Evolutionary conservation across 2,888 invertebrate genomes (phyloP), one percentile per base, ranked within the genome.

Genomic region (Geophilus truncorum): DNA sequence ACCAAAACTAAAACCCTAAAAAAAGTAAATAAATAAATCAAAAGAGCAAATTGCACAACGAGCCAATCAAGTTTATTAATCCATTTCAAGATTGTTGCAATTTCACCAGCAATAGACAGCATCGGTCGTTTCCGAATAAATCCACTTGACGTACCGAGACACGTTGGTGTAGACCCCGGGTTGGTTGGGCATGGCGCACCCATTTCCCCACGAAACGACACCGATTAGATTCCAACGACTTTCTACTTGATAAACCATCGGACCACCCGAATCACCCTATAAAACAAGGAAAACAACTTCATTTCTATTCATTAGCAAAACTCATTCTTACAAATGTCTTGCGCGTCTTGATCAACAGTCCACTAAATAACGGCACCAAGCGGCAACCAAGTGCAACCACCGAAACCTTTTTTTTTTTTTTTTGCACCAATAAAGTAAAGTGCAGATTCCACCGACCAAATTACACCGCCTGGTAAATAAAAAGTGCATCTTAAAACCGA

Each of bases 251-350:
- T 92, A 90, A 87, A 94, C 89, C 40, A 95, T 87, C 0, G 95
- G 95, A 0, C 95, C 95, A 12, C 95, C 95, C 7, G 93, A 94
- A 86, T 95, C 94, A 10, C 94, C 94, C 93, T 93, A 87, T 0
- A 86, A 86, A 79, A 79, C 32, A 77, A 36, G 77, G 34, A 77
- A 77, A 28, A 70, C 12, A 70, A 70, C 28, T 70, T 70, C 28
- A 12, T 70, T 70, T 62, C 62, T 70, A 70, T 28, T 70, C 70
- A 70, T 70, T 70, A 70, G 28, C 23, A 70, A 70, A 28, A 9
- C 23, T 1, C 51, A 51, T 70, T 70, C 28, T 25, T 70, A 70
- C 70, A 15, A 45, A 18, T 45, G 12, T 12, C 45, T n/a, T 45
- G 5, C 12, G 45, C 45, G 45, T 45, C 18, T 45, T 45, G 18